Evolutionary conservation across 37 sponge, comb jelly and placozoan genomes (phyloP), one percentile per base, ranked within the genome.

Genomic region (Corticium candelabrum): DNA sequence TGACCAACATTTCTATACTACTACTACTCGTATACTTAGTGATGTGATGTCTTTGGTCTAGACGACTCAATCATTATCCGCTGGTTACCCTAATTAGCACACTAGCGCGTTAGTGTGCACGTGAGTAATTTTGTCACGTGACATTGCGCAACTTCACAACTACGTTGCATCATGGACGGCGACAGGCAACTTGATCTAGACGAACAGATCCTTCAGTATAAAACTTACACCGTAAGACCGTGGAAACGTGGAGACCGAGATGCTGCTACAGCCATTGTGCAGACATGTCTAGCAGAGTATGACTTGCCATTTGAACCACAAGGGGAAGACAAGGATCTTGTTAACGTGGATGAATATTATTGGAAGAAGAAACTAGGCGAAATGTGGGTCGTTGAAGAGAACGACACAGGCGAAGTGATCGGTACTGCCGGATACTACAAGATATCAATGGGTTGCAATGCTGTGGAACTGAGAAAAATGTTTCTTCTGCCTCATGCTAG

Each of bases 381-480:
- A 41, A 80, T 87, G 40, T 87, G 80, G 84, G 88, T 87, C 2
- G 84, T 79, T 32, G 34, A 77, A 40, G 77, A 79, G 34, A 38
- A 3, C 11, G 21, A 21, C 0, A 1, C 31, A 2, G 76, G 74
- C 5, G 40, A 34, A 32, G 29, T 87, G 15, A 80, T 87, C 2
- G 87, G 87, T 5, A 69, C 84, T 40, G 78, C 67, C 4, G 87
- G 56, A 0, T 87, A 82, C 41, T 79, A 83, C 27, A 62, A 87
- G 40, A 36, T 70, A 3, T 30, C 35, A 11, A 35, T 1, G 1
- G 83, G 74, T 37, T 37, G 57, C 34, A 75, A 40, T 31, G 32
- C 41, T 37, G 87, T 79, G 1, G 87, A 87, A 43, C 80, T 87
- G 67, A 40, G 84, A 29, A 87, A 87, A 31, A 87, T 87, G 84